Percentiles rank a stretch among this genome's conserved stretches.
Conservation (phyloP, 2,797 vertebrate genomes). For the Sciurus carolinensis region DNA sequence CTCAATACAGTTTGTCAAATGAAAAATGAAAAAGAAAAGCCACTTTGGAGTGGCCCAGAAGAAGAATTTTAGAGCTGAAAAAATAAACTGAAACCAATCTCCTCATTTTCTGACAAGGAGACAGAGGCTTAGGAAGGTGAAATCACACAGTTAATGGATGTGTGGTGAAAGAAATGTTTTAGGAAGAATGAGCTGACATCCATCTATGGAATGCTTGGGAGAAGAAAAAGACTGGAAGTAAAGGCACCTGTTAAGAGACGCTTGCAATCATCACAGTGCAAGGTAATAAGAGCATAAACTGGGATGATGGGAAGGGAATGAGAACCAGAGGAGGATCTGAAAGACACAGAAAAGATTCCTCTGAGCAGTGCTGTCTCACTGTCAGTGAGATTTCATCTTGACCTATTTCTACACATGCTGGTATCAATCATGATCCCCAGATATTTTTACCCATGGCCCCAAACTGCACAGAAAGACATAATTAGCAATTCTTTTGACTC, state of each 20-base stretch:
- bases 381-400: conserved; percentile 72
- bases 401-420: conserved; percentile 79
- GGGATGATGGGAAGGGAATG: neutral
- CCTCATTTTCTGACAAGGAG: conserved; percentile 62
- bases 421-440: conserved; percentile 70
- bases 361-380: conserved; percentile 45
- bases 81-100: conserved; percentile 81
- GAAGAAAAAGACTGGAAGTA: conserved; percentile 37
- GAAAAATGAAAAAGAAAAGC: conserved; percentile 65
- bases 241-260: conserved; percentile 7
- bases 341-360: conserved; percentile 68
- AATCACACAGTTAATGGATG: conserved; percentile 71
- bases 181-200: conserved; percentile 70
- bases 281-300: neutral
- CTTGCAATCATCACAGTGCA: conserved; percentile 38
- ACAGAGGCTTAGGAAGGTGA: conserved; percentile 61
- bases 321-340: conserved; percentile 71
- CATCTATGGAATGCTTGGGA: conserved; percentile 49
- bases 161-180: conserved; percentile 72
- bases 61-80: conserved; percentile 70
- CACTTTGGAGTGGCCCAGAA: conserved; percentile 75
- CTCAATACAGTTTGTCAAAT: conserved; percentile 77
- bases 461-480: conserved; percentile 71
- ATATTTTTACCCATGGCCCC: conserved; percentile 77
- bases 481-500: conserved; percentile 78